A percentile compares a stretch with the other conserved stretches of the same genome.
Conservation (phyloP, 2,888 invertebrate species). For the Magallana nippona region DNA sequence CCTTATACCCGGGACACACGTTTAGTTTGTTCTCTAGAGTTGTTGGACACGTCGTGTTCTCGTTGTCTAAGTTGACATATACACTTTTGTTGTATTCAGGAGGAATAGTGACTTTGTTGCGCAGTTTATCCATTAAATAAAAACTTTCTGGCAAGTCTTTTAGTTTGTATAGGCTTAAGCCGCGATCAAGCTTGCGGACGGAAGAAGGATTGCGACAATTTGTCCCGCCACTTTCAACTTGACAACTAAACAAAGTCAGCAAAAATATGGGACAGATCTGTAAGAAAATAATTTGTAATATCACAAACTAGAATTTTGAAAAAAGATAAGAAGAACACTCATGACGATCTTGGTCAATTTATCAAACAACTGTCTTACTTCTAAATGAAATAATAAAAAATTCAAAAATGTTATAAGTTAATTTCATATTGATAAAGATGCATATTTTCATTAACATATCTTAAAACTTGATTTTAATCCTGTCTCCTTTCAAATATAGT, state of each 20-base stretch:
- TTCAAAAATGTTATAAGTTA: too few species aligned
- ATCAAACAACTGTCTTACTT: too few species aligned
- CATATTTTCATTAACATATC: too few species aligned
- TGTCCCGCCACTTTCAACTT: background rate
- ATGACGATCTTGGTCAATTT: too few species aligned
- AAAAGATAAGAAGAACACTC: too few species aligned
- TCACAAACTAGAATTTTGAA: too few species aligned
- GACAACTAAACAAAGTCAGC: background rate
- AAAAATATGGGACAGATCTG: background rate
- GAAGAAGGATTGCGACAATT: background rate
- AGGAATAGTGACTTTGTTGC: background rate
- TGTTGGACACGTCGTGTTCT: background rate
- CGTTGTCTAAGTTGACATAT: constrained; percentile 15
- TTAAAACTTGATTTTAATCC: too few species aligned
- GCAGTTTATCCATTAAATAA: background rate
- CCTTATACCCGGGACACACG: constrained; percentile 25
- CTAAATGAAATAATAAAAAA: too few species aligned
- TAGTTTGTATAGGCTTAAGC: background rate
- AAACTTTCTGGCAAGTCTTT: constrained; percentile 17
- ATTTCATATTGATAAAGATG: too few species aligned
- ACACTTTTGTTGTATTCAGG: background rate
- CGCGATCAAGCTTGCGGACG: background rate
- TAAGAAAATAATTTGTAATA: background rate
- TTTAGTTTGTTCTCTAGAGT: background rate
- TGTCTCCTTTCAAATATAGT: too few species aligned